These are phyloP conservation scores for Gymnodraco acuticeps DNA, from an alignment of 2,797 vertebrate species.

Conservation along the genomic window DNA sequence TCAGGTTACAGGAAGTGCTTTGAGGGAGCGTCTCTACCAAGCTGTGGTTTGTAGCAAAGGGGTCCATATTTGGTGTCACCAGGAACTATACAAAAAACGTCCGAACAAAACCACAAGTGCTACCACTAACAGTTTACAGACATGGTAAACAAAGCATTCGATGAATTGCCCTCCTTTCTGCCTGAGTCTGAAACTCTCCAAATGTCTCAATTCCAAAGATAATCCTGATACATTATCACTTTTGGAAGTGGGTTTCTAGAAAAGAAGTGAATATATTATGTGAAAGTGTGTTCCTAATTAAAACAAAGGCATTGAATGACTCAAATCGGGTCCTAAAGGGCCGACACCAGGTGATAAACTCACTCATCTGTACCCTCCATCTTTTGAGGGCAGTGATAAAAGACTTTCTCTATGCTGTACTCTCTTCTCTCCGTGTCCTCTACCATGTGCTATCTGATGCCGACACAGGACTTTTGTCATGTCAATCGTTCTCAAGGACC, in stretches of 20 bases:
- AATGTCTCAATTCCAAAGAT: conserved; percentile 41
- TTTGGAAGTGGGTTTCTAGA: not conserved
- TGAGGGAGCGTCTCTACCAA: conserved; percentile 56
- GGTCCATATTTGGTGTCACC: conserved; percentile 69
- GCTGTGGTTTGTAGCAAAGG: conserved; percentile 65
- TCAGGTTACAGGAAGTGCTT: conserved; percentile 75
- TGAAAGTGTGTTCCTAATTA: conserved; percentile 68
- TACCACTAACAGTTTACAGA: conserved; percentile 49
- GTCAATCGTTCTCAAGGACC: conserved; percentile 62
- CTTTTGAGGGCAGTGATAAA: conserved; percentile 67
- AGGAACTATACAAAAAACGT: conserved; percentile 59
- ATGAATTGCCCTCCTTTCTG: conserved; percentile 12
- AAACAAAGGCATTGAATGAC: conserved; percentile 69
- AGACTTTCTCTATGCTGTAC: conserved; percentile 60
- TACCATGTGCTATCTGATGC: conserved; percentile 63
- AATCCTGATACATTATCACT: conserved; percentile 28
- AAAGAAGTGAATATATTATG: conserved; percentile 25
- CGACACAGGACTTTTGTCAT: conserved; percentile 62
- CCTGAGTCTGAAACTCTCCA: conserved; percentile 25
- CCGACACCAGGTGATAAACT: conserved; percentile 64
- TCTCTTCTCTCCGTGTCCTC: conserved; percentile 43
- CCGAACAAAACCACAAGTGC: conserved; percentile 67
- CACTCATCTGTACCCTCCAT: conserved; percentile 57
- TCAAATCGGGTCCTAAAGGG: conserved; percentile 54
- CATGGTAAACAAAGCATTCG: conserved; percentile 32